Conservation (phyloP, 2,113 vertebrate genomes). For the Sinocyclocheilus rhinocerous region DNA sequence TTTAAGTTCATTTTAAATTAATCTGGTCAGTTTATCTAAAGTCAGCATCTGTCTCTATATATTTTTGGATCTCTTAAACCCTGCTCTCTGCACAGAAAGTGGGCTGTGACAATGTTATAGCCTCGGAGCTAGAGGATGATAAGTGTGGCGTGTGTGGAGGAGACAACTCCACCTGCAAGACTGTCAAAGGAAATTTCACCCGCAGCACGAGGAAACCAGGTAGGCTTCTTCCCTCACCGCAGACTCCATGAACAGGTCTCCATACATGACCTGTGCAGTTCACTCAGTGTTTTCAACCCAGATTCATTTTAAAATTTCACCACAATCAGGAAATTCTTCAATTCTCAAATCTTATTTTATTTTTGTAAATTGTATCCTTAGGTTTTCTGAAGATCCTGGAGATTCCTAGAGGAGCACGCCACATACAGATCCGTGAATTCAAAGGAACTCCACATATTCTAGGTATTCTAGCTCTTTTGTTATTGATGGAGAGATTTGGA, state of each 20-base stretch:
- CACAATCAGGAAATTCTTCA: neutral
- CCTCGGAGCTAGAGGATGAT: constrained; percentile 90
- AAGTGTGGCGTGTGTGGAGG: constrained; percentile 94
- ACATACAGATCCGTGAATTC: constrained; percentile 89
- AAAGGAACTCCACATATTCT: constrained; percentile 83
- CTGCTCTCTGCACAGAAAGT: constrained; percentile 82
- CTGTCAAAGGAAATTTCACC: constrained; percentile 92
- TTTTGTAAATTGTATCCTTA: constrained; percentile 60
- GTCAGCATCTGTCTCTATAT: neutral
- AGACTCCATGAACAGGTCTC: neutral
- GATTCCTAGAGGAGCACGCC: constrained; percentile 90
- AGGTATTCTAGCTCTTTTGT: constrained; percentile 72
- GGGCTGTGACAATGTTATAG: constrained; percentile 92
- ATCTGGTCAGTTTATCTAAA: neutral
- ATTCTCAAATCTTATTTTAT: neutral
- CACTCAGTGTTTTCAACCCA: neutral
- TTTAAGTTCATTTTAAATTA: neutral
- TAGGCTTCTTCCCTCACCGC: constrained; percentile 59
- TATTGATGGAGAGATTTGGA: constrained; percentile 51
- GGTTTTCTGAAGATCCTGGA: constrained; percentile 95
- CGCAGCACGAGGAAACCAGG: constrained; percentile 87
- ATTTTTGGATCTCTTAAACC: neutral
- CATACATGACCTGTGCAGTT: neutral
- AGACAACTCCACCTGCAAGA: constrained; percentile 90
- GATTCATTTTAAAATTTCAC: neutral